phyloP scores from a whole-genome alignment of 1,140 invertebrate genomes.

The Sitophilus oryzae region DNA sequence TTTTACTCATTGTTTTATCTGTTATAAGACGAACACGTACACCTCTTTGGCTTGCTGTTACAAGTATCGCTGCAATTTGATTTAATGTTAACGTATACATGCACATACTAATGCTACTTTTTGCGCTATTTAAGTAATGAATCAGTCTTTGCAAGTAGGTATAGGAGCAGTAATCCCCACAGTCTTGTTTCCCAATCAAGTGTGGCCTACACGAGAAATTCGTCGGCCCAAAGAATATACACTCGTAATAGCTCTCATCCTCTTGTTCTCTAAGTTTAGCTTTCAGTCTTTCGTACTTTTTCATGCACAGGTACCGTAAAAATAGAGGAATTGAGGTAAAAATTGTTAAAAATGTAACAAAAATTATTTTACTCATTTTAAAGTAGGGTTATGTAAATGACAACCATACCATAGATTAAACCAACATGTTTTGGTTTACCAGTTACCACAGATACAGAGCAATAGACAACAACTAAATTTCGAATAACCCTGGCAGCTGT shows the following conservation, averaged over 20 bases:
- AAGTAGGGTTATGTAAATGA: background rate
- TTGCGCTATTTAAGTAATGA: slow-evolving; percentile 27
- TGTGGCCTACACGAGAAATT: slow-evolving; percentile 28
- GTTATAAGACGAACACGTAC: slow-evolving; percentile 30
- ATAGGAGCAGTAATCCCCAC: slow-evolving; percentile 28
- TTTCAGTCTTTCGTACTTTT: slow-evolving; percentile 17
- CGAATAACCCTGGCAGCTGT: background rate
- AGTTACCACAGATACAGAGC: no score
- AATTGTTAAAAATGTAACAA: slow-evolving; percentile 5
- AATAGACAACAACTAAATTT: no score
- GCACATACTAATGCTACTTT: slow-evolving; percentile 32
- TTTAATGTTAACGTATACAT: slow-evolving; percentile 31
- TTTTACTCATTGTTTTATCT: slow-evolving; percentile 26
- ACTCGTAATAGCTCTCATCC: slow-evolving; percentile 25
- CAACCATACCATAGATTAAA: no score
- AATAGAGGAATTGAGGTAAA: slow-evolving; percentile 19
- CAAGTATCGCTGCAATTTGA: slow-evolving; percentile 23
- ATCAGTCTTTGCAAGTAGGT: slow-evolving; percentile 20
- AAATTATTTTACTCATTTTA: slow-evolving; percentile 17
- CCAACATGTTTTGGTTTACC: no score
- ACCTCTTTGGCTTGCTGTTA: slow-evolving; percentile 28
- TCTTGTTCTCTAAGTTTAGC: slow-evolving; percentile 11
- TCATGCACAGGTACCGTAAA: slow-evolving; percentile 23
- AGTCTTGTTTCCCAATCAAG: slow-evolving; percentile 22
- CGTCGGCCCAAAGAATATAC: slow-evolving; percentile 25